Evolutionary conservation across 2,113 vertebrate species (phyloP).

Genomic region (Lucifuga dentata): DNA sequence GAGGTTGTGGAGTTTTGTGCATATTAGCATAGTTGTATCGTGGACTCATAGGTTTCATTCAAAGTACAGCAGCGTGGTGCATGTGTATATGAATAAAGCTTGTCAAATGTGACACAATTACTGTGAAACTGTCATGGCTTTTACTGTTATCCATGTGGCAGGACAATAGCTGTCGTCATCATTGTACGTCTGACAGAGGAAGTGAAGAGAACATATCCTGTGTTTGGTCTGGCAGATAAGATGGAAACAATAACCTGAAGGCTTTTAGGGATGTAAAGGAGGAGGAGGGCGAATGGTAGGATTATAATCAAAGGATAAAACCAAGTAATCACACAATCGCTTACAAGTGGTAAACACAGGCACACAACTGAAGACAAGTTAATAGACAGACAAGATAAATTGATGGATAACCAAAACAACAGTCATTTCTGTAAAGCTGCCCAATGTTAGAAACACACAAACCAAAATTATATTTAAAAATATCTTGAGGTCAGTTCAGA

Average conservation of each 20-base stretch:
- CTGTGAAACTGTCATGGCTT: slow-evolving; percentile 50
- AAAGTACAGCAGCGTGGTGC: slow-evolving; percentile 18
- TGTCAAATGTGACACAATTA: slow-evolving; percentile 45
- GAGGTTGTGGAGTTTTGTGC: too few relatives aligned
- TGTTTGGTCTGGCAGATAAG: slow-evolving; percentile 55
- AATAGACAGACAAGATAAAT: not conserved
- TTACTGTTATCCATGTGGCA: slow-evolving; percentile 47
- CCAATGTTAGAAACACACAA: too few relatives aligned
- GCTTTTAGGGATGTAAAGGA: slow-evolving; percentile 27
- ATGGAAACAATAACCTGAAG: slow-evolving; percentile 60
- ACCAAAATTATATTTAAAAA: not conserved
- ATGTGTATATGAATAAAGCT: slow-evolving; percentile 25
- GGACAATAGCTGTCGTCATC: slow-evolving; percentile 69
- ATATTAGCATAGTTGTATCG: too few relatives aligned
- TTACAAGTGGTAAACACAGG: not conserved
- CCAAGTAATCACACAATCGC: not conserved
- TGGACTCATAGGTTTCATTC: slow-evolving; percentile 1
- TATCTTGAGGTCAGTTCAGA: too few relatives aligned
- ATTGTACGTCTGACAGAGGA: slow-evolving; percentile 60
- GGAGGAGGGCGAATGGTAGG: slow-evolving; percentile 15
- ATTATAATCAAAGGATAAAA: slow-evolving; percentile 6
- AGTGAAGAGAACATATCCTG: slow-evolving; percentile 72
- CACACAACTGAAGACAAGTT: too few relatives aligned
- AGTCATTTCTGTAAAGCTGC: not conserved
- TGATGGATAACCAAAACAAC: slow-evolving; percentile 11